These are phyloP conservation scores for Arrhopalites spinosus DNA, from an alignment of 2,888 invertebrate genomes.

Conservation along the genomic window DNA sequence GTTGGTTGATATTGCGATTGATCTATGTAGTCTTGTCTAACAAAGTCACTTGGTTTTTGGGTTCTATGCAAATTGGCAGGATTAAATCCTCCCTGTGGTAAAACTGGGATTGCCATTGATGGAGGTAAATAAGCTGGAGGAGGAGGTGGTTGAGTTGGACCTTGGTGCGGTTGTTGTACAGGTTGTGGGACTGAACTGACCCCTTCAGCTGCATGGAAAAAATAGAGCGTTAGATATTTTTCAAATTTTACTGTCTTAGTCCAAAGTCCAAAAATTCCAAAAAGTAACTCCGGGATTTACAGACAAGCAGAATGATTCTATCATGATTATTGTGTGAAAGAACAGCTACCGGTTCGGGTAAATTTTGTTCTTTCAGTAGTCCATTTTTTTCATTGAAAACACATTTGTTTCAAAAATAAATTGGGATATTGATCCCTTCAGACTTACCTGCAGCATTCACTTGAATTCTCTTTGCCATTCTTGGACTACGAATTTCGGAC, in stretches of 20 bases:
- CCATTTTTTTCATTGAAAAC: no score
- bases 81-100: slow-evolving; percentile 60
- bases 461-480: slow-evolving; percentile 79
- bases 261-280: no score
- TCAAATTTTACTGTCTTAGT: no score
- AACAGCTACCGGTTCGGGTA: no score
- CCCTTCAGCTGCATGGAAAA: slow-evolving; percentile 69
- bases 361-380: no score
- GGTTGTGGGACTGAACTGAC: slow-evolving; percentile 61
- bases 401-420: no score
- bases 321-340: no score
- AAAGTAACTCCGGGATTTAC: no score
- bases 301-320: no score
- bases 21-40: slow-evolving; percentile 23
- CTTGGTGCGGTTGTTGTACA: neutral
- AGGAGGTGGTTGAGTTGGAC: slow-evolving; percentile 23
- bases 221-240: no score
- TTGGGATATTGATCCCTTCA: no score
- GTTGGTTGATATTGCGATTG: neutral
- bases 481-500: slow-evolving; percentile 85
- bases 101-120: slow-evolving; percentile 70
- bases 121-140: slow-evolving; percentile 64
- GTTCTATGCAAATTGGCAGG: slow-evolving; percentile 43
- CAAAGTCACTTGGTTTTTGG: slow-evolving; percentile 45
- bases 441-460: slow-evolving; percentile 73